Evolutionary conservation across 2,113 vertebrate species (phyloP), one percentile per base, ranked within the genome.

Genomic region (Archocentrus centrarchus): DNA sequence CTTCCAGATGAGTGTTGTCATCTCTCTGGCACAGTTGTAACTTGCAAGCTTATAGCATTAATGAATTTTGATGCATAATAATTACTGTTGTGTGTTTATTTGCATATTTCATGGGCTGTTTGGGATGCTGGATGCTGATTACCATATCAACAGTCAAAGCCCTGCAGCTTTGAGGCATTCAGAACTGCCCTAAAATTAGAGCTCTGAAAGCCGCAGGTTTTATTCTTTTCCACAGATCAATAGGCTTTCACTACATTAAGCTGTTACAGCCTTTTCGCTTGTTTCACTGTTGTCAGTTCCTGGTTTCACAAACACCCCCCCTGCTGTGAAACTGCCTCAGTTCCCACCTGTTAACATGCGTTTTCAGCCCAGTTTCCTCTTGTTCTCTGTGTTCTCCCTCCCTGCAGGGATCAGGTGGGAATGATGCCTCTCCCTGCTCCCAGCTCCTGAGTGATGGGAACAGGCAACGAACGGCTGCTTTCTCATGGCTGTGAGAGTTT

Each of bases 391-490:
- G 47, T 80, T 77, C 77, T 61, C 90, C 86, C 81, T 80, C 82
- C 50, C 81, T 35, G 66, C 81, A 59, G 85, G 83, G 30, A 41
- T 86, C 62, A 85, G 55, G 77, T 88, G 85, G 90, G 83, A 93
- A 87, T 70, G 70, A 70, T 30, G 81, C 27, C 75, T 58, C 37
- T 55, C 50, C 37, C 77, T 24, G 75, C 70, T 84, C 82, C 75
- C 61, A 80, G 85, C 57, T 70, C 53, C 73, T 15, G 15, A 77
- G n/a, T 11, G 76, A 70, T 89, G 82, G 58, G 86, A 87, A 79
- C 77, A 27, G 81, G 22, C 30, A 1, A 37, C 7, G 13, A 24
- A 35, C 6, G 30, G 18, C 24, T 64, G 41, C 27, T 63, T 81
- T 79, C 82, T 79, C 79, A 73, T 59, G 30, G 63, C 9, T 20